Base-by-base conservation (phyloP, 2,113 vertebrate species). In the Syngnathus typhle region DNA sequence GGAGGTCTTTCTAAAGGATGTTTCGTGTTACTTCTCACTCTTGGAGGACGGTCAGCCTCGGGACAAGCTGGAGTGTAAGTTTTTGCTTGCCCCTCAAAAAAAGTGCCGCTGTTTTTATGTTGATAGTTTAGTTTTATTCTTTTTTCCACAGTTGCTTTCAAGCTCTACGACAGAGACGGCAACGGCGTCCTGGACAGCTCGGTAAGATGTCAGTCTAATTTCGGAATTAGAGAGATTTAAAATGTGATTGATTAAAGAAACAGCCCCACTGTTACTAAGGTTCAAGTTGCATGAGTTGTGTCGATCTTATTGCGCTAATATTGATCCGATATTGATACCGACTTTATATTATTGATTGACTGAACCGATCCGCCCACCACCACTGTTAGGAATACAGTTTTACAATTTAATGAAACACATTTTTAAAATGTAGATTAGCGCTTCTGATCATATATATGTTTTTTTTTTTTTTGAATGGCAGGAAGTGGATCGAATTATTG, bases 1-100 rank as follows among this genome's bases (percentile, higher is more conserved):
- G 65, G 89, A 91, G 69, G 90, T 95, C 52, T 93, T 91, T 68
- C 87, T 95, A 72, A 94, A 93, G 84, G 94, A 95, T 60, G 93
- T 95, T 62, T 95, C 93, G 32, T 95, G 94, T 88, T 95, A 95
- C 82, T 93, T 95, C 79, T 95, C 94, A 0, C 88, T 95, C 68
- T 89, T 95, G 79, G 94, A 95, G 82, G 92, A 94, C 0, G 94
- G 93, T 38, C 91, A 91, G 38, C 93, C 94, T 7, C 88, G 94
- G 80, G 94, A 95, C 82, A 95, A 95, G 73, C 87, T 95, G 59
- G 93, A 94, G 75, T 95, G 94, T 95, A 79, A 95, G 94, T 89
- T 56, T 43, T 56, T 69, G 56, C 70, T 56, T 73, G 65, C 60
- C 4, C 49, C 60, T 12, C 41, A 12, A 51, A 71, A 65, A 65